phyloP scores from a whole-genome alignment of 1,140 invertebrate genomes.

The Drosophila varians region DNA sequence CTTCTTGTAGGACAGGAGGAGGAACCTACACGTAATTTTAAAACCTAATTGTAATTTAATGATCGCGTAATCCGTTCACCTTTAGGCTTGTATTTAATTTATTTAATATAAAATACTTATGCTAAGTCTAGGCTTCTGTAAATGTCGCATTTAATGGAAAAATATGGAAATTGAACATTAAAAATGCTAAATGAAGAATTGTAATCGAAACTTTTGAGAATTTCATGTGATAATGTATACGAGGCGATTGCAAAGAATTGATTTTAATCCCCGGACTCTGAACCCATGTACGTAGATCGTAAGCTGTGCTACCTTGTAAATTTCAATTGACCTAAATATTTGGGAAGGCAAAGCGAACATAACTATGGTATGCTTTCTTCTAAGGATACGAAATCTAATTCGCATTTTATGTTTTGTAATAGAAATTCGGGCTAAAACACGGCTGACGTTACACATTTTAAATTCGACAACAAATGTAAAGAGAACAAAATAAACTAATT shows the following conservation, averaged over 20 bases:
- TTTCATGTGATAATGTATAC: conserved; percentile 83
- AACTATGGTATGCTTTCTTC: too few relatives aligned
- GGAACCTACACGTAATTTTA: conserved; percentile 16
- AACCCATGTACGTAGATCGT: conserved; percentile 27
- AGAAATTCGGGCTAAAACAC: too few relatives aligned
- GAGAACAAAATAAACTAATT: conserved; percentile 59
- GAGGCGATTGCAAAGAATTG: conserved; percentile 49
- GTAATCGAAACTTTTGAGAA: conserved; percentile 72
- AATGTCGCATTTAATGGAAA: conserved; percentile 74
- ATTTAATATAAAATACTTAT: conserved; percentile 55
- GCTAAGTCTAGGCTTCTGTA: conserved; percentile 74
- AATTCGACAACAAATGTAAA: conserved; percentile 59
- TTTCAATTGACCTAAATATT: conserved; percentile 31
- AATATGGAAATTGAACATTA: conserved; percentile 46
- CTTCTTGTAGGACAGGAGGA: not conserved
- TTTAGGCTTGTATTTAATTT: conserved; percentile 72
- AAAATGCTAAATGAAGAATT: conserved; percentile 8
- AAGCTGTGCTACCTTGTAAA: conserved; percentile 45
- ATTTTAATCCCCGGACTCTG: conserved; percentile 50
- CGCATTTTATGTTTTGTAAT: not conserved
- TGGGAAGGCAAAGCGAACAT: not conserved
- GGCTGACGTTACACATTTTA: conserved; percentile 56
- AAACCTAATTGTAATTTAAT: conserved; percentile 56
- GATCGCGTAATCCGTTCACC: conserved; percentile 41
- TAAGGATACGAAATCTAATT: too few relatives aligned